Conservation (phyloP, 2,113 vertebrate genomes). For the Poecilia latipinna region DNA sequence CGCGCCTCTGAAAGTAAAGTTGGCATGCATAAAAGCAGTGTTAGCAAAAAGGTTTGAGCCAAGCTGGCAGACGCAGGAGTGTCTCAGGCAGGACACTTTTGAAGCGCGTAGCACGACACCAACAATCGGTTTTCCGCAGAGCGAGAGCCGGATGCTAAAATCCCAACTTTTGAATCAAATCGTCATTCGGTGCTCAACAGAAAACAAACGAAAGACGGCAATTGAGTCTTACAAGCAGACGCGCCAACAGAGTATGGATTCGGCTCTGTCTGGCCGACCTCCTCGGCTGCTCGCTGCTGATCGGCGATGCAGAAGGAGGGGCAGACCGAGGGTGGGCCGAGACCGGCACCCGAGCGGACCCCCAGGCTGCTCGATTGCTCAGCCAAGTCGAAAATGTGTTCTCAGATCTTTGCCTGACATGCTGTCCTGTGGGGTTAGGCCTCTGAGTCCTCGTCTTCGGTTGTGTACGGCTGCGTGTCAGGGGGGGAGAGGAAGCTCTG, state of each 20-base stretch:
- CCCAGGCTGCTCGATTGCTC: conserved; percentile 74
- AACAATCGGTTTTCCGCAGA: conserved; percentile 9
- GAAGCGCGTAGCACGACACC: not conserved
- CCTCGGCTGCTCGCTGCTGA: conserved; percentile 55
- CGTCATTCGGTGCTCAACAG: conserved; percentile 4
- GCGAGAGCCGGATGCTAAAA: conserved; percentile 10
- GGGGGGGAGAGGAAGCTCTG: conserved; percentile 43
- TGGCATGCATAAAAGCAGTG: too few relatives aligned
- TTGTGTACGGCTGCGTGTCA: conserved; percentile 36
- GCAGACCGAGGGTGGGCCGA: conserved; percentile 61
- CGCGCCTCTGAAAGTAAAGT: too few relatives aligned
- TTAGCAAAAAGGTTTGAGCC: too few relatives aligned
- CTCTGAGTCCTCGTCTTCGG: conserved; percentile 36
- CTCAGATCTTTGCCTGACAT: conserved; percentile 79
- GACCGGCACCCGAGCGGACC: conserved; percentile 65
- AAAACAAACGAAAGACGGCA: conserved; percentile 38
- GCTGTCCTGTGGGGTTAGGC: conserved; percentile 67
- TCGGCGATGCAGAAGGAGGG: conserved; percentile 55
- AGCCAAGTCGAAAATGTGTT: conserved; percentile 79
- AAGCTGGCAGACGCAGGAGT: too few relatives aligned
- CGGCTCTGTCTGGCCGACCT: conserved; percentile 64
- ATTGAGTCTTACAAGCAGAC: conserved; percentile 56
- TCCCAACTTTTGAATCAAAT: conserved; percentile 15
- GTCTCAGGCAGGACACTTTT: too few relatives aligned
- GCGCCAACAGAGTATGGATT: conserved; percentile 65